Conservation (phyloP, 1,140 invertebrate genomes). For the Mya arenaria region DNA sequence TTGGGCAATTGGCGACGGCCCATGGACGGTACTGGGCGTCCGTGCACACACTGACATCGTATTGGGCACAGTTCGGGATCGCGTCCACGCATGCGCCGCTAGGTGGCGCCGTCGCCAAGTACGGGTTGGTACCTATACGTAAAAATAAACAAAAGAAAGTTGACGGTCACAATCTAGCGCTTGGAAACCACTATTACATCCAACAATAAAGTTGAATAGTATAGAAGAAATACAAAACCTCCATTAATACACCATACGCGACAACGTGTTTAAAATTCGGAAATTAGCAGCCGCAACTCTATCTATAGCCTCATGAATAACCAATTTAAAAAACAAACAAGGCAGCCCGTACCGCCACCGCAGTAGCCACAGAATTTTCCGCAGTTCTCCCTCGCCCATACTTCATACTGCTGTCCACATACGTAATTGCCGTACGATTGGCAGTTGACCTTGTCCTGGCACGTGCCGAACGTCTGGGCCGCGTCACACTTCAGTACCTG, state of each 20-base stretch:
- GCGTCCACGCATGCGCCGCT: slow-evolving; percentile 49
- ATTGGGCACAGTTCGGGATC: slow-evolving; percentile 57
- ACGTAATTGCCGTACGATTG: not conserved
- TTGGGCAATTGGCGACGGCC: slow-evolving; percentile 55
- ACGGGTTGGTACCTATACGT: slow-evolving; percentile 33
- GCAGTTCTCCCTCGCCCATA: slow-evolving; percentile 6
- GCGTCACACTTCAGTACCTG: not conserved
- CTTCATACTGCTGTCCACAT: not conserved
- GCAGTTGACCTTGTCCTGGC: slow-evolving; percentile 18
- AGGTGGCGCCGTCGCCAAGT: not conserved
- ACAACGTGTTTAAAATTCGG: too few species aligned
- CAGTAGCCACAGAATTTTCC: not conserved
- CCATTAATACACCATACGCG: too few species aligned
- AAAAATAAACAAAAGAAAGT: too few species aligned
- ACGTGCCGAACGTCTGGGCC: not conserved
- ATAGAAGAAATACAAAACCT: too few species aligned
- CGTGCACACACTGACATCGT: slow-evolving; percentile 37
- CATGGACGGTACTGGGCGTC: slow-evolving; percentile 32
- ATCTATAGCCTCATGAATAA: too few species aligned
- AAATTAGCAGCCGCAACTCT: too few species aligned
- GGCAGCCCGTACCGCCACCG: too few species aligned
- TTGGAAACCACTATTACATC: too few species aligned
- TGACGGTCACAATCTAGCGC: too few species aligned
- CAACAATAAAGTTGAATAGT: too few species aligned
- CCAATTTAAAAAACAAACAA: too few species aligned